These are phyloP conservation scores for Synergus japonicus DNA, from an alignment of 2,888 invertebrate species.

Conservation along the genomic window DNA sequence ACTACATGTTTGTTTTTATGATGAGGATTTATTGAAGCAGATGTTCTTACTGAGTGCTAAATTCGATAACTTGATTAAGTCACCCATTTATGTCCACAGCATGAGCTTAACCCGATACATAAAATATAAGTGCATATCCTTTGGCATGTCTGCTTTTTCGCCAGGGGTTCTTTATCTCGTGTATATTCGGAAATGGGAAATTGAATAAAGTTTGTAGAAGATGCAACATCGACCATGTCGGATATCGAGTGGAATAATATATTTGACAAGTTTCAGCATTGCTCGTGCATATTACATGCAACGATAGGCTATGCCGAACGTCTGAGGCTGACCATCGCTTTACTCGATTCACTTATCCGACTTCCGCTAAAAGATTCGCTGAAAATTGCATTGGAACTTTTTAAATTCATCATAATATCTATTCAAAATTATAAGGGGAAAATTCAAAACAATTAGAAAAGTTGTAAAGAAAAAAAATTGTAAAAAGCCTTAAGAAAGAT, in stretches of 20 bases:
- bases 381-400: neutral
- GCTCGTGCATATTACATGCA: slow-evolving; percentile 66
- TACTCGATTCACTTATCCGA: slow-evolving; percentile 59
- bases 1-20: no score
- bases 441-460: neutral
- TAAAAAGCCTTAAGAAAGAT: neutral
- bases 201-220: slow-evolving; percentile 67
- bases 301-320: slow-evolving; percentile 51
- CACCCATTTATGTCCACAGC: slow-evolving; percentile 14
- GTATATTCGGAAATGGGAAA: slow-evolving; percentile 59
- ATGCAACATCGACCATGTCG: slow-evolving; percentile 54
- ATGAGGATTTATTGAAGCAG: neutral
- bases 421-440: neutral
- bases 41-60: neutral
- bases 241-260: slow-evolving; percentile 72
- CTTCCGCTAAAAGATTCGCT: neutral
- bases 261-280: slow-evolving; percentile 71
- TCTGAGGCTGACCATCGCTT: slow-evolving; percentile 60
- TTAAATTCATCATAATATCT: neutral
- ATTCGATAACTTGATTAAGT: slow-evolving; percentile 7
- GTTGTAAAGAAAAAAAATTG: neutral
- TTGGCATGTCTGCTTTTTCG: neutral
- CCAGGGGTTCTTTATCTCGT: slow-evolving; percentile 53
- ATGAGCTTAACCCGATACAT: slow-evolving; percentile 16
- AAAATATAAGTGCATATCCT: slow-evolving; percentile 27